Conservation (phyloP, 2,888 invertebrate genomes). For the Drosophila tripunctata region DNA sequence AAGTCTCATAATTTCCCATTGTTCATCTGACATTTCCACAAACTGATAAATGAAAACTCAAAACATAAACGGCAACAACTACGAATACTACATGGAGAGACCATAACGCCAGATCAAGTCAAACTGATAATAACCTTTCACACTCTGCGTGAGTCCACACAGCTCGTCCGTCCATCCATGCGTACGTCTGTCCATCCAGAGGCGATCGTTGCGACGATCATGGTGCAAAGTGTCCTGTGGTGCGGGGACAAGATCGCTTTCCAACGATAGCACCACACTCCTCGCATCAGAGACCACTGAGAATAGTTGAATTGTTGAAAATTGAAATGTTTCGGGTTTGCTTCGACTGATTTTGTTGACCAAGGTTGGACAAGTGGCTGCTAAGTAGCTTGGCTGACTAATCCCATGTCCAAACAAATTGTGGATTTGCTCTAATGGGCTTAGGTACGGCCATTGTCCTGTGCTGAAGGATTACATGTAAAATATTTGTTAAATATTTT, state of each 20-base stretch:
- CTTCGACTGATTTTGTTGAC: conserved; percentile 22
- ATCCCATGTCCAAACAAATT: conserved; percentile 51
- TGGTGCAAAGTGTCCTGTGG: conserved; percentile 55
- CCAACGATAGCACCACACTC: conserved; percentile 44
- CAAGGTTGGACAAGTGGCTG: conserved; percentile 49
- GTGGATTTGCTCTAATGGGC: conserved; percentile 45
- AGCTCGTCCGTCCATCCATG: neutral
- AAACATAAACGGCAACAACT: conserved; percentile 72
- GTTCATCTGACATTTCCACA: conserved; percentile 67
- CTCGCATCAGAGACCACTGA: conserved; percentile 10
- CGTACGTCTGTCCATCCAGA: neutral
- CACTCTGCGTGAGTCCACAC: conserved; percentile 71
- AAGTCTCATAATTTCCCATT: conserved; percentile 79
- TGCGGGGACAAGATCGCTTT: conserved; percentile 53
- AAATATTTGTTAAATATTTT: conserved; percentile 40
- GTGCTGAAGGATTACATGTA: conserved; percentile 33
- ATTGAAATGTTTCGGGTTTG: conserved; percentile 58
- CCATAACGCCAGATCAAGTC: conserved; percentile 63
- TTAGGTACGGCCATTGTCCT: conserved; percentile 37
- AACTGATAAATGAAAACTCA: conserved; percentile 73
- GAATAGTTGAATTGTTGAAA: conserved; percentile 28
- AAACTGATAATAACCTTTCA: conserved; percentile 76
- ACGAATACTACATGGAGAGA: conserved; percentile 15
- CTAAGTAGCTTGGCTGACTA: conserved; percentile 49
- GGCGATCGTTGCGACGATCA: conserved; percentile 14